phyloP scores from a whole-genome alignment of 1,140 invertebrate genomes.

The Zaprionus gabonicus region DNA sequence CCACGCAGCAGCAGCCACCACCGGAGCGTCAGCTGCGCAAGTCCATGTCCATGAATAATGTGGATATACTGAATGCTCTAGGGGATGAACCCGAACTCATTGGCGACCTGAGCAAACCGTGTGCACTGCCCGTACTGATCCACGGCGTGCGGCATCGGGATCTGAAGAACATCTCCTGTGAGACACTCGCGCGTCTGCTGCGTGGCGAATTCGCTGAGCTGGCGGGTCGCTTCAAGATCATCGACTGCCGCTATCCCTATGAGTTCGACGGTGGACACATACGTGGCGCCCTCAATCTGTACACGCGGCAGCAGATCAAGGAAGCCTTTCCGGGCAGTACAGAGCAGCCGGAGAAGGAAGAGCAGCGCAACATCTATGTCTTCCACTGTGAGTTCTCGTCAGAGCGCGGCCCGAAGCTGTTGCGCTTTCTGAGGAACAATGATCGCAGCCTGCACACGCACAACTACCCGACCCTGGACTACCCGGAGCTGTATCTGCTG shows the following conservation, averaged over 20 bases:
- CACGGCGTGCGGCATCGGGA: slow-evolving; percentile 90
- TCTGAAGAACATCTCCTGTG: slow-evolving; percentile 91
- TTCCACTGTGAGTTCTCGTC: slow-evolving; percentile 99
- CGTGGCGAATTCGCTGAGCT: slow-evolving; percentile 87
- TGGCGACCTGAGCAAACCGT: slow-evolving; percentile 92
- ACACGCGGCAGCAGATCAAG: slow-evolving; percentile 89
- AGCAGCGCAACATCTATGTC: slow-evolving; percentile 90
- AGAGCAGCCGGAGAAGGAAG: slow-evolving; percentile 19
- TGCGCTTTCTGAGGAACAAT: slow-evolving; percentile 91
- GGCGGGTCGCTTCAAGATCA: slow-evolving; percentile 88
- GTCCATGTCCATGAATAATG: slow-evolving; percentile 72
- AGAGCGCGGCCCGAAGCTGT: slow-evolving; percentile 95
- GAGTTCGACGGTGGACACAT: slow-evolving; percentile 98
- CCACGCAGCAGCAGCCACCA: not conserved
- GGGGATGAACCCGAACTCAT: slow-evolving; percentile 89
- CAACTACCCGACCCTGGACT: slow-evolving; percentile 93
- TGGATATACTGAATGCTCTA: slow-evolving; percentile 67
- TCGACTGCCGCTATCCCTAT: slow-evolving; percentile 96
- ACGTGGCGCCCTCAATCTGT: slow-evolving; percentile 91
- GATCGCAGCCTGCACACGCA: slow-evolving; percentile 93
- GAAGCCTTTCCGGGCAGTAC: slow-evolving; percentile 86
- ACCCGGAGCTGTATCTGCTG: slow-evolving; percentile 97
- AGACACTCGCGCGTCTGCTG: slow-evolving; percentile 90
- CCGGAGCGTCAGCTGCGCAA: slow-evolving; percentile 32
- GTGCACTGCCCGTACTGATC: slow-evolving; percentile 90